These are phyloP conservation scores for Manis javanica DNA, from an alignment of 2,797 vertebrate species.

Conservation along the genomic window DNA sequence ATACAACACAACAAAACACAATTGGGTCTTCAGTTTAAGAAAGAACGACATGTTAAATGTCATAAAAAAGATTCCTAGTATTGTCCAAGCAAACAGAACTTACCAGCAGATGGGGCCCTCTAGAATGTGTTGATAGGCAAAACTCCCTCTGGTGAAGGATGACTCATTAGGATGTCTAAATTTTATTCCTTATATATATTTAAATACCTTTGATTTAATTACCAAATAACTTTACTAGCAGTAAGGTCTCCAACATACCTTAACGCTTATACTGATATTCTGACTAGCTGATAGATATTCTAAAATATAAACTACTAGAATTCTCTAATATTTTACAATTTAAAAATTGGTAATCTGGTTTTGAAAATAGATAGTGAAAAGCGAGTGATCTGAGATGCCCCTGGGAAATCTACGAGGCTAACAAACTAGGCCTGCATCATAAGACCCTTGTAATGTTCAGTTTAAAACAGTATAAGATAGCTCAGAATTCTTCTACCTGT, in stretches of 20 bases:
- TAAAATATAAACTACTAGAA: background rate
- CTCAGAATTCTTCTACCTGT: background rate
- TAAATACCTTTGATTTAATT: background rate
- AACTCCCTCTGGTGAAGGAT: background rate
- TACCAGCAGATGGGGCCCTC: constrained; percentile 34
- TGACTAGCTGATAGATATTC: background rate
- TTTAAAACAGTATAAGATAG: background rate
- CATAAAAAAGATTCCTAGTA: background rate
- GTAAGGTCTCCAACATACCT: background rate
- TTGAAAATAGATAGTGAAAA: background rate
- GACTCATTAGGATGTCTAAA: background rate
- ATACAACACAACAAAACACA: constrained; percentile 30
- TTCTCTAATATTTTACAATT: background rate
- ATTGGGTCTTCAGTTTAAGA: background rate
- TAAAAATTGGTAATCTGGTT: background rate
- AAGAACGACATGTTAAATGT: background rate
- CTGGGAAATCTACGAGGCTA: background rate
- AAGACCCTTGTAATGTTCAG: background rate
- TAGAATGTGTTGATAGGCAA: background rate
- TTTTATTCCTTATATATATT: constrained; percentile 4
- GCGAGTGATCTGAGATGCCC: background rate
- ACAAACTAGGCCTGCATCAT: background rate
- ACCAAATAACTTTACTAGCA: background rate
- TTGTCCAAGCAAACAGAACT: background rate
- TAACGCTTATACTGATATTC: background rate